Conservation (phyloP, 2,113 vertebrate genomes). For the Pseudonaja textilis region DNA sequence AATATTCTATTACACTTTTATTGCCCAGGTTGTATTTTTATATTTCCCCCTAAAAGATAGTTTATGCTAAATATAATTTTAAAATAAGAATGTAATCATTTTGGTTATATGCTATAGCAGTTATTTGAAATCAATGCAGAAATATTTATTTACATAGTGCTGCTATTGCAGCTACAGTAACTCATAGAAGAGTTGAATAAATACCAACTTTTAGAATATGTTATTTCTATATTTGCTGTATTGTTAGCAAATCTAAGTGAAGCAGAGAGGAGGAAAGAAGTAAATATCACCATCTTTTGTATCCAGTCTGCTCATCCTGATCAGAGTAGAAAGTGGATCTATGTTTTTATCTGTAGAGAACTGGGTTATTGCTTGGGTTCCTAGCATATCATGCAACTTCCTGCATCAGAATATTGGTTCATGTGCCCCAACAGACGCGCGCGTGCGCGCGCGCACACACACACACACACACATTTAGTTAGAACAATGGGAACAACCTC, state of each 20-base stretch:
- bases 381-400: not conserved
- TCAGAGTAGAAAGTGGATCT: not conserved
- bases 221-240: not conserved
- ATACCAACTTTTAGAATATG: constrained; percentile 21
- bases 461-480: too few relatives aligned
- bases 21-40: not conserved
- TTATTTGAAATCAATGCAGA: constrained; percentile 50
- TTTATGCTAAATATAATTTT: constrained; percentile 64
- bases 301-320: not conserved
- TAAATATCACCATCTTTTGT: not conserved
- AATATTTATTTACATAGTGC: constrained; percentile 47
- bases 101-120: constrained; percentile 17
- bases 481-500: not conserved
- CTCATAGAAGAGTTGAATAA: not conserved
- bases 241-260: not conserved
- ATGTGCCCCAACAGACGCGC: not conserved
- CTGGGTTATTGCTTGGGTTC: not conserved
- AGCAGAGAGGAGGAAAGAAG: not conserved
- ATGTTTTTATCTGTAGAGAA: not conserved
- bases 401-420: not conserved
- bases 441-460: accelerated
- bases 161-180: not conserved
- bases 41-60: constrained; percentile 38
- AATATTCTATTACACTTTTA: constrained; percentile 23
- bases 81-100: constrained; percentile 63